A percentile compares a stretch with the other conserved stretches of the same genome.
These are phyloP conservation scores for Athripsodes cinereus DNA, from an alignment of 2,888 invertebrate genomes.

Conservation along the genomic window DNA sequence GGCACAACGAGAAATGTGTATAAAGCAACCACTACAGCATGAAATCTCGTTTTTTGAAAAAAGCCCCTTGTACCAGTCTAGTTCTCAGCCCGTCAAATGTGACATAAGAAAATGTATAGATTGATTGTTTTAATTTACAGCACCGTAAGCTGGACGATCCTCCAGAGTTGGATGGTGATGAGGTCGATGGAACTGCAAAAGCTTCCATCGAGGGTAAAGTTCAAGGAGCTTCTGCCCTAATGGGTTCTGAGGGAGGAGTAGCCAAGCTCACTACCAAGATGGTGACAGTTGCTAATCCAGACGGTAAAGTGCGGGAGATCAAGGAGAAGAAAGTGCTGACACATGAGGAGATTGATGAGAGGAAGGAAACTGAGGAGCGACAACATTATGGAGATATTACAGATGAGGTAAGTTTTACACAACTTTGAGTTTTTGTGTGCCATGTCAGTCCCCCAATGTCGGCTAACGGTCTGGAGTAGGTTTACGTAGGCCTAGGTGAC, in stretches of 20 bases:
- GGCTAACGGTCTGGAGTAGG: too few relatives aligned
- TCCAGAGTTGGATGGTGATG: conserved; percentile 32
- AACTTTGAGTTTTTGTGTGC: too few relatives aligned
- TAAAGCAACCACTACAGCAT: too few relatives aligned
- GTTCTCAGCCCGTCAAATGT: too few relatives aligned
- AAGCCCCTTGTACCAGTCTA: too few relatives aligned
- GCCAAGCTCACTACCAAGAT: conserved; percentile 35
- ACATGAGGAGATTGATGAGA: conserved; percentile 75
- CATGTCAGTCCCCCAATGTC: too few relatives aligned
- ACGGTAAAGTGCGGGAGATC: conserved; percentile 74
- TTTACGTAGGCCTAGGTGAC: too few relatives aligned
- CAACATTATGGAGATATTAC: conserved; percentile 79
- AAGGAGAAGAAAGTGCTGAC: conserved; percentile 74
- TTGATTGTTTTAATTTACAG: too few relatives aligned
- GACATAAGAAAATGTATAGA: too few relatives aligned
- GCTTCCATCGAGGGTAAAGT: conserved; percentile 29
- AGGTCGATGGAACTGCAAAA: conserved; percentile 29
- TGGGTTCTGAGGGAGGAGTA: conserved; percentile 38
- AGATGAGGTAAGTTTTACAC: conserved; percentile 65
- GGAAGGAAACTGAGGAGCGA: conserved; percentile 77
- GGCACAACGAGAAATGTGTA: too few relatives aligned
- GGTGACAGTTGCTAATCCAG: conserved; percentile 60
- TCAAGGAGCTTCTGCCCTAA: conserved; percentile 32
- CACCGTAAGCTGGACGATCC: conserved; percentile 46
- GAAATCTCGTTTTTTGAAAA: too few relatives aligned